Evolutionary conservation across 1,140 invertebrate genomes (phyloP), one percentile per base, ranked within the genome.

Genomic region (Pogonomyrmex barbatus): DNA sequence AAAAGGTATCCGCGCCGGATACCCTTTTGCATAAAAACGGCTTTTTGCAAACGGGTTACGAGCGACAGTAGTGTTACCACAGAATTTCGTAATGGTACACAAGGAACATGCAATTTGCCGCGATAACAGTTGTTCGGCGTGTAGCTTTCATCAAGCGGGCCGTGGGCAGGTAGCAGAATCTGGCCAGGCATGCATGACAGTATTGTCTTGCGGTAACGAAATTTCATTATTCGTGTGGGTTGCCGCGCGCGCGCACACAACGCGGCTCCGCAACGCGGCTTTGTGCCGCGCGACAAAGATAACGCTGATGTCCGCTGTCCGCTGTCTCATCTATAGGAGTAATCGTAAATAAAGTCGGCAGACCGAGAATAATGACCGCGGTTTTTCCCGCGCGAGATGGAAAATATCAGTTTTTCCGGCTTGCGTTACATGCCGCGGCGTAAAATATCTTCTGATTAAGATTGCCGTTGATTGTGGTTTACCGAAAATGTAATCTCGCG

Each of bases 151-250:
- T 12, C 81, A 36, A 24, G 39, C 58, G 68, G 47, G 24, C 78
- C 63, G 36, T 62, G 65, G 63, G 52, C 62, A 68, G 65, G 67
- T 79, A 63, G 30, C 45, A 88, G 85, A 84, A 88, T 88, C 50
- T 73, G 65, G 52, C 47, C 62, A 73, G 62, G 62, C 68, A 83
- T 87, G 76, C 77, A 68, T 84, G 70, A 84, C 85, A 60, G 71
- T 84, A 84, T 88, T 87, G 85, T 87, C 70, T 87, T 77, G 85
- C 87, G 75, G 65, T 87, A 88, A 88, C 87, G 85, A 88, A 88
- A 87, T 88, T 88, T 87, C 87, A 78, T 87, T 88, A 82, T 82
- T 88, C 87, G 77, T 67, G 60, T 71, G 45, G 60, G 79, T 73
- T 50, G 68, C 54, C 30, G 54, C 68, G 68, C 50, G 68, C 79